These are phyloP conservation scores for Drosophila birchii DNA, from an alignment of 2,888 invertebrate genomes.

Conservation along the genomic window DNA sequence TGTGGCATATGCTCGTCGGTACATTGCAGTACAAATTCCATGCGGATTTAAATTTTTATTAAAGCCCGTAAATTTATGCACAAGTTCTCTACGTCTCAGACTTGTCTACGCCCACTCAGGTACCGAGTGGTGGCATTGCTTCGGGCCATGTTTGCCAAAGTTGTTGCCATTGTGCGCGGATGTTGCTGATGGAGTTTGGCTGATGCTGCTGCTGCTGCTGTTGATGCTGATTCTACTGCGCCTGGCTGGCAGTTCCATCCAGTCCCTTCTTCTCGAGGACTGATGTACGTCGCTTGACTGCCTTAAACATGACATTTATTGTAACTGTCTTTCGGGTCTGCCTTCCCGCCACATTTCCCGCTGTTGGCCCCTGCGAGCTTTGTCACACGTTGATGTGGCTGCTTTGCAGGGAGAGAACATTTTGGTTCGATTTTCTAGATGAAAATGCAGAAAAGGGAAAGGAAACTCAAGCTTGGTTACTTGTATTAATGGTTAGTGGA, in stretches of 20 bases:
- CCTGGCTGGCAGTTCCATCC: conserved; percentile 3
- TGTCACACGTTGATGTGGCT: conserved; percentile 56
- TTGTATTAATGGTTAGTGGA: not conserved
- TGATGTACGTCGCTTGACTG: conserved; percentile 73
- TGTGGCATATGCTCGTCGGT: conserved; percentile 26
- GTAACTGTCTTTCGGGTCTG: conserved; percentile 68
- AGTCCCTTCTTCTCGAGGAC: conserved; percentile 42
- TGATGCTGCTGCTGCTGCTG: conserved; percentile 15
- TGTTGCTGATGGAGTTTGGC: conserved; percentile 44
- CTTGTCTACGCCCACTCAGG: conserved; percentile 64
- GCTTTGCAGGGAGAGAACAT: conserved; percentile 3
- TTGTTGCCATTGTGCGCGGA: conserved; percentile 37
- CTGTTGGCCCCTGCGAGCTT: conserved; percentile 29
- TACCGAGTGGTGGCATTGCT: conserved; percentile 56
- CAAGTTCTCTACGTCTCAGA: conserved; percentile 51
- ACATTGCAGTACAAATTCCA: conserved; percentile 24
- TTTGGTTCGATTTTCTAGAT: not conserved
- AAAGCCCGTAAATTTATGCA: conserved; percentile 55
- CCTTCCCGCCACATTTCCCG: conserved; percentile 15
- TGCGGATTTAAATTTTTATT: conserved; percentile 34
- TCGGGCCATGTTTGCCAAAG: conserved; percentile 59
- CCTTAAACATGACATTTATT: conserved; percentile 83
- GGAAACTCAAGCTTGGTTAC: accelerated
- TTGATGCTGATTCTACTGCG: conserved; percentile 15
- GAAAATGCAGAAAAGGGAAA: not conserved